phyloP scores from a whole-genome alignment of 2,797 vertebrate species.

The Anableps anableps region DNA sequence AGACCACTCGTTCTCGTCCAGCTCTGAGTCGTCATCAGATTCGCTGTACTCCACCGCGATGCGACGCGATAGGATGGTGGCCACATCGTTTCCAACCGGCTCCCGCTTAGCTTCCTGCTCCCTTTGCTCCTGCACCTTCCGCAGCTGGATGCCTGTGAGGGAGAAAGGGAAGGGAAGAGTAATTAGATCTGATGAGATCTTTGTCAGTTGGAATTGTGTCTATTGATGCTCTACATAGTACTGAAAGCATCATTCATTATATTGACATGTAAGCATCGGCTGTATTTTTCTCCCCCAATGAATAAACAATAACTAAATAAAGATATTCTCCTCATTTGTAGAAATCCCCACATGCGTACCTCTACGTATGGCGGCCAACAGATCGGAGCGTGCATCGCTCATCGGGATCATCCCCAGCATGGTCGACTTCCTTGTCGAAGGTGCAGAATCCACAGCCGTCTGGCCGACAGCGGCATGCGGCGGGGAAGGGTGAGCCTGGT shows the following conservation, averaged over 20 bases:
- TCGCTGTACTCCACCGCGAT: conserved; percentile 95
- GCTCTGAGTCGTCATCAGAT: conserved; percentile 93
- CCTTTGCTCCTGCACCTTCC: conserved; percentile 92
- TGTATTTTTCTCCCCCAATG: neutral
- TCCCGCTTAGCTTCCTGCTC: conserved; percentile 94
- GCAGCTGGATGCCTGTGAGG: conserved; percentile 88
- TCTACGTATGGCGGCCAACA: conserved; percentile 91
- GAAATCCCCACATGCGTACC: conserved; percentile 66
- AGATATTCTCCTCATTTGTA: neutral
- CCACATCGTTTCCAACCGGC: conserved; percentile 92
- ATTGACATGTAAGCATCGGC: neutral
- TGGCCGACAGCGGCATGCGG: conserved; percentile 64
- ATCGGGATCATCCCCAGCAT: conserved; percentile 88
- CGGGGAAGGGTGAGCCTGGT: conserved; percentile 72
- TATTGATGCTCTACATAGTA: neutral
- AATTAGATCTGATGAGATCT: neutral
- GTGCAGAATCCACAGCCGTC: conserved; percentile 57
- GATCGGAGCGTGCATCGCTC: conserved; percentile 91
- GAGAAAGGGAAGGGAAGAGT: neutral
- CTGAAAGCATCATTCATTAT: neutral
- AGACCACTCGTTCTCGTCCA: conserved; percentile 94
- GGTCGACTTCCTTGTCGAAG: conserved; percentile 81
- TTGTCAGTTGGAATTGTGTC: neutral
- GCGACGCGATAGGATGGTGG: conserved; percentile 91
- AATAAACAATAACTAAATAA: neutral